A percentile compares a stretch with the other conserved stretches of the same genome.
These are phyloP conservation scores for Hypothenemus hampei DNA, from an alignment of 1,140 invertebrate species.

Conservation along the genomic window DNA sequence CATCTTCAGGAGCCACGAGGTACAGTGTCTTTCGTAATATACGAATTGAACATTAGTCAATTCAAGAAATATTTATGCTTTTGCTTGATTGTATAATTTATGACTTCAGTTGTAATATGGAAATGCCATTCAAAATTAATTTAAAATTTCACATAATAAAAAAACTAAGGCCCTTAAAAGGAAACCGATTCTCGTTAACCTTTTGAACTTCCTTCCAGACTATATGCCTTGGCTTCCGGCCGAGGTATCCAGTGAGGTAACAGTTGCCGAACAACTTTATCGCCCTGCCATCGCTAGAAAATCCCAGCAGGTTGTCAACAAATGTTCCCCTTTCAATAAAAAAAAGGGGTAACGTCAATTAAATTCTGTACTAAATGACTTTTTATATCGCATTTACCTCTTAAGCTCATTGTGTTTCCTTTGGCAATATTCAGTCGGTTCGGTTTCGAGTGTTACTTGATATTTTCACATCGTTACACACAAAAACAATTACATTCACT, in stretches of 20 bases:
- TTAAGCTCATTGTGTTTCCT: constrained; percentile 5
- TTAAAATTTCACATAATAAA: no score
- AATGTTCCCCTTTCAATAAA: constrained; percentile 20
- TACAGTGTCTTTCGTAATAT: no score
- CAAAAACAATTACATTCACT: constrained; percentile 25
- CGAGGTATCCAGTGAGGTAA: neutral
- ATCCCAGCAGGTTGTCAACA: constrained; percentile 24
- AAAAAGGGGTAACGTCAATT: constrained; percentile 19
- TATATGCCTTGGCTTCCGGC: constrained; percentile 9
- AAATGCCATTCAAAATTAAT: no score
- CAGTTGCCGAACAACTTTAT: constrained; percentile 22
- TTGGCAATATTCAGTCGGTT: constrained; percentile 13
- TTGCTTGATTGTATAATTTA: no score
- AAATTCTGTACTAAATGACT: constrained; percentile 24
- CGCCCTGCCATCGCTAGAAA: constrained; percentile 7
- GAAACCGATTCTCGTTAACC: constrained; percentile 11
- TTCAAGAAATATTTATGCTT: no score
- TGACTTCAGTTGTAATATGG: no score
- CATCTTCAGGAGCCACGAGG: no score
- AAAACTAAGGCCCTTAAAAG: no score
- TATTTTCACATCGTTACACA: constrained; percentile 32
- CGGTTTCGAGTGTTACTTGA: constrained; percentile 31
- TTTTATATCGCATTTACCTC: constrained; percentile 18
- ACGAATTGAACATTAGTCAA: no score
- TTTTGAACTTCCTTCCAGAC: constrained; percentile 17